Evolutionary conservation across 2,888 invertebrate genomes (phyloP).

Genomic region (Rotaria socialis): DNA sequence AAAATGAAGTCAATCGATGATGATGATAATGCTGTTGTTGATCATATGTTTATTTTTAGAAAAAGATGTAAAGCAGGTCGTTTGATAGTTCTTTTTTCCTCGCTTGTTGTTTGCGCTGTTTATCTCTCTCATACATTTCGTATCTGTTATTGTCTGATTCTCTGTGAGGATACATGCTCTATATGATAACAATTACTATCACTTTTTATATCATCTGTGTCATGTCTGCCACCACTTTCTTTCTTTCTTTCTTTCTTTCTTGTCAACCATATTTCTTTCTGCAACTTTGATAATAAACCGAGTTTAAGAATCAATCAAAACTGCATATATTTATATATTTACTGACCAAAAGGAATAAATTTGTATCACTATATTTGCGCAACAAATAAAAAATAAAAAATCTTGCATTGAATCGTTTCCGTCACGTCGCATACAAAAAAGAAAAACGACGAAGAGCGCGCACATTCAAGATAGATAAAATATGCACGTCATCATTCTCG

Average conservation of each 20-base stretch:
- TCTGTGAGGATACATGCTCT: too few species aligned
- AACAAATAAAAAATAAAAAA: background rate
- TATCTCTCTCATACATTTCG: too few species aligned
- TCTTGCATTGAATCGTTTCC: background rate
- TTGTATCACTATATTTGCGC: background rate
- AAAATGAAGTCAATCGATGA: background rate
- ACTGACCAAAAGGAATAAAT: background rate
- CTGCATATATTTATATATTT: background rate
- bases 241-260: too few species aligned
- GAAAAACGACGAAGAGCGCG: background rate
- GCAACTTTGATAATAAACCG: too few species aligned
- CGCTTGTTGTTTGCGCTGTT: background rate
- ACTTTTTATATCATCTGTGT: too few species aligned
- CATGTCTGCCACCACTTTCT: too few species aligned
- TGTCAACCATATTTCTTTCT: too few species aligned
- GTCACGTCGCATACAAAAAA: background rate
- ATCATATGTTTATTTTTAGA: background rate
- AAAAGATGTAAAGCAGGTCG: background rate
- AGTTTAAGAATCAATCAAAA: too few species aligned
- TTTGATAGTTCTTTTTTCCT: background rate
- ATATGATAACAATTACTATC: too few species aligned
- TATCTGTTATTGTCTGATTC: too few species aligned
- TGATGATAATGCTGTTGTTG: background rate
- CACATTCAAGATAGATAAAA: slow-evolving; percentile 7
- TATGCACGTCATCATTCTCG: slow-evolving; percentile 17